Conservation (phyloP, 2,888 invertebrate genomes). For the Mellilla xanthometata region DNA sequence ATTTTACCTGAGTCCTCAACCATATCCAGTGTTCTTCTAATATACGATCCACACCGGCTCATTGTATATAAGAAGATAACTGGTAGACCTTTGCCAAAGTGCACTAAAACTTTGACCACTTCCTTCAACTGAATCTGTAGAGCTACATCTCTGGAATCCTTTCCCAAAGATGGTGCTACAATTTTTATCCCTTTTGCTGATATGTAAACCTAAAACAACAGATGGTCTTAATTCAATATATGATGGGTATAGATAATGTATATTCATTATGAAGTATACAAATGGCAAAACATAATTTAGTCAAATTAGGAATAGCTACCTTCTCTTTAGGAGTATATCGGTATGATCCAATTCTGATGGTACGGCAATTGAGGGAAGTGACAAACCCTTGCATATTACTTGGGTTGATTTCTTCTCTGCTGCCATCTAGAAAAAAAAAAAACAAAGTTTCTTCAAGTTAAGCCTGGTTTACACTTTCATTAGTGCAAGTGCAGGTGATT, state of each 20-base stretch:
- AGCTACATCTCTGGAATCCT: conserved; percentile 79
- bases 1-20: conserved; percentile 70
- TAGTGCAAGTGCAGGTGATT: too few species aligned
- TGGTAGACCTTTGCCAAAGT: conserved; percentile 89
- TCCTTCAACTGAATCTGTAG: conserved; percentile 87
- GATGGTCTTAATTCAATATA: too few species aligned
- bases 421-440: conserved; percentile 74
- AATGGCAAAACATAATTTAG: too few species aligned
- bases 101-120: conserved; percentile 88
- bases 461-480: too few species aligned
- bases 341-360: conserved; percentile 93
- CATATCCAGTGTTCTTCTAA: conserved; percentile 89
- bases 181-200: conserved; percentile 83
- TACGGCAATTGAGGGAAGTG: conserved; percentile 86
- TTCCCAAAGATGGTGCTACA: conserved; percentile 82
- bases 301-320: too few species aligned
- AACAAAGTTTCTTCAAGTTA: too few species aligned
- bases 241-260: too few species aligned
- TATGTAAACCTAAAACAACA: conserved; percentile 79
- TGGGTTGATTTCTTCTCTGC: conserved; percentile 77
- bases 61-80: conserved; percentile 91
- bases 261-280: too few species aligned
- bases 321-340: conserved; percentile 89
- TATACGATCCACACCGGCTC: conserved; percentile 85
- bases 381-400: conserved; percentile 66